A percentile compares a stretch with the other conserved stretches of the same genome.
Evolutionary conservation across 2,797 vertebrate genomes (phyloP).

Genomic region (Glyptemys insculpta): DNA sequence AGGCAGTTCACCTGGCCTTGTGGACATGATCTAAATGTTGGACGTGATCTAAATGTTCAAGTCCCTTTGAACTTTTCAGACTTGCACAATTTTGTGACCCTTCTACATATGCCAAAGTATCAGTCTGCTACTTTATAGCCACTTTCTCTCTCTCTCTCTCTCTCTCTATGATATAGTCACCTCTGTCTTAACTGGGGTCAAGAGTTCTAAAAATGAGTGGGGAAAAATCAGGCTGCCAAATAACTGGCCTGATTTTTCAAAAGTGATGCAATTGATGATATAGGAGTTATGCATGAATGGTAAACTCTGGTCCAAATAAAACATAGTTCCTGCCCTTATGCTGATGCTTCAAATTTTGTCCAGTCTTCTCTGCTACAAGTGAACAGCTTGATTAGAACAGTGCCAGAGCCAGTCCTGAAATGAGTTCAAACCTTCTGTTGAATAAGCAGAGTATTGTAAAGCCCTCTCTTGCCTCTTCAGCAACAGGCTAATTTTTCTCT

Average conservation of each 20-base stretch:
- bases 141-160: neutral
- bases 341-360: neutral
- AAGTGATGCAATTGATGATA: neutral
- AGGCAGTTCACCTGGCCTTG: neutral
- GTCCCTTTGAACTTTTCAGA: neutral
- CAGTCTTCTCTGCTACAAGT: neutral
- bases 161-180: neutral
- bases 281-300: neutral
- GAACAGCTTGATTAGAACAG: neutral
- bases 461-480: neutral
- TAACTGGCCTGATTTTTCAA: neutral
- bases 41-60: neutral
- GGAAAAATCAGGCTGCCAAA: neutral
- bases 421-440: neutral
- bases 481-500: neutral
- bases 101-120: neutral
- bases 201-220: neutral
- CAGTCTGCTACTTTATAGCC: accelerated
- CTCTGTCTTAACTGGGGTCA: neutral
- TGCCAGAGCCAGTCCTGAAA: neutral
- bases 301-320: neutral
- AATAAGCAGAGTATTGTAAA: neutral
- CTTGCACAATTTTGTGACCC: neutral
- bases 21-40: neutral
- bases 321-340: neutral